Base-by-base conservation (phyloP, 1,140 invertebrate species). In the Luehdorfia chinensis region DNA sequence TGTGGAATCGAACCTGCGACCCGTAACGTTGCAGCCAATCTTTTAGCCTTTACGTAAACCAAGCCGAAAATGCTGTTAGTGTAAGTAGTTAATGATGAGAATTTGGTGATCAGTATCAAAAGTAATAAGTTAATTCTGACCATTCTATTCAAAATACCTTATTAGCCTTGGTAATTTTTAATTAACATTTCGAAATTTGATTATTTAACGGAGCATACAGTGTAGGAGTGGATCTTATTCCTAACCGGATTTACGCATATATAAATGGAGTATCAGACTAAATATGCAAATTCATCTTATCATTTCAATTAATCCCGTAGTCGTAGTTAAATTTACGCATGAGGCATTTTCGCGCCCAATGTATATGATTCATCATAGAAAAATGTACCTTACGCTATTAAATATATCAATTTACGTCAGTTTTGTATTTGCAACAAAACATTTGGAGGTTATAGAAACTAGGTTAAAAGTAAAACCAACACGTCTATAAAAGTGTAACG, bases 401-500 rank as follows among this genome's bases (percentile, higher is more conserved):
- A 41, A 27, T 28, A 27, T 43, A 28, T 28, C 23, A 18, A 28
- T 43, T 43, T 43, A 28, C 39, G 14, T 43, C 39, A 43, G 16
- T 27, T n/a, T 13, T 4, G 25, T 5, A 43, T 43, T 43, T 43
- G 39, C 23, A 43, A 41, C 23, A 43, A 28, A 43, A 43, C 39
- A 43, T 43, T 43, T 43, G 39, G 39, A 43, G 39, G 39, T 43
- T 43, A 11, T 43, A 43, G 39, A 43, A 43, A 43, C 39, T 23
- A 43, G 39, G 39, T 43, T 43, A 28, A 23, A 16, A 43, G 39
- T 28, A 43, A 43, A 43, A 28, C 39, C 39, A 43, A 43, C 39
- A 28, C 39, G 39, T 28, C 39, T 13, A 43, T 43, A 43, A 43
- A 43, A 43, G 25, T 43, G 39, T 43, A 25, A 43, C 39, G 39